Evolutionary conservation across 2,888 invertebrate genomes (phyloP).

Genomic region (Pachycephus smyrnensis): DNA sequence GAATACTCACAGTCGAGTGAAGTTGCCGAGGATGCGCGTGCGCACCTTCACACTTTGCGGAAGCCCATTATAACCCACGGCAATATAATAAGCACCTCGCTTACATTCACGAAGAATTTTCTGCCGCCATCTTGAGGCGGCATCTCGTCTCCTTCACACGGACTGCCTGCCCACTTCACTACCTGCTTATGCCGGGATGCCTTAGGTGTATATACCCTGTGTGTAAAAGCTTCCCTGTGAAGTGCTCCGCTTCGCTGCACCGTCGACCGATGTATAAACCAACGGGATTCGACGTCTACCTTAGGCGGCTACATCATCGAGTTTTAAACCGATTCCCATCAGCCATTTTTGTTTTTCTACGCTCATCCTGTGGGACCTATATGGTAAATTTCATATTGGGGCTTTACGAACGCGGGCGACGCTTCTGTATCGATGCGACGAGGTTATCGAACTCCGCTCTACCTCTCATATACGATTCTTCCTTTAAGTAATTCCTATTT

Average conservation of each 20-base stretch:
- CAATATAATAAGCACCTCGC: constrained; percentile 39
- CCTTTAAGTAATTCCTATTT: constrained; percentile 2
- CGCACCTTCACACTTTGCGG: constrained; percentile 21
- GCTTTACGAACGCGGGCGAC: background rate
- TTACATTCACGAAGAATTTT: constrained; percentile 26
- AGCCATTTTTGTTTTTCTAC: no score
- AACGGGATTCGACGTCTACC: background rate
- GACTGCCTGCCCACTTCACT: background rate
- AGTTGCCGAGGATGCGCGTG: background rate
- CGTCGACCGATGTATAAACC: background rate
- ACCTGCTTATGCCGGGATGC: background rate
- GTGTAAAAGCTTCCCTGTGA: background rate
- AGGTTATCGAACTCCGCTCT: background rate
- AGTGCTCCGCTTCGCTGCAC: background rate
- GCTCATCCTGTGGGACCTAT: background rate
- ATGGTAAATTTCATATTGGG: background rate
- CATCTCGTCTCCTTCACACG: constrained; percentile 17
- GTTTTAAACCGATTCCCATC: background rate
- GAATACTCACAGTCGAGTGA: background rate
- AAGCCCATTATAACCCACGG: constrained; percentile 36
- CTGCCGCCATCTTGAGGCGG: constrained; percentile 26
- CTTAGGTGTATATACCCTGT: background rate
- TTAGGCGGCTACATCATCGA: background rate
- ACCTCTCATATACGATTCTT: background rate
- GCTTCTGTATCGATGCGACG: background rate